A percentile compares a stretch with the other conserved stretches of the same genome.
Conservation (phyloP, 2,113 vertebrate species). For the Oreochromis niloticus region DNA sequence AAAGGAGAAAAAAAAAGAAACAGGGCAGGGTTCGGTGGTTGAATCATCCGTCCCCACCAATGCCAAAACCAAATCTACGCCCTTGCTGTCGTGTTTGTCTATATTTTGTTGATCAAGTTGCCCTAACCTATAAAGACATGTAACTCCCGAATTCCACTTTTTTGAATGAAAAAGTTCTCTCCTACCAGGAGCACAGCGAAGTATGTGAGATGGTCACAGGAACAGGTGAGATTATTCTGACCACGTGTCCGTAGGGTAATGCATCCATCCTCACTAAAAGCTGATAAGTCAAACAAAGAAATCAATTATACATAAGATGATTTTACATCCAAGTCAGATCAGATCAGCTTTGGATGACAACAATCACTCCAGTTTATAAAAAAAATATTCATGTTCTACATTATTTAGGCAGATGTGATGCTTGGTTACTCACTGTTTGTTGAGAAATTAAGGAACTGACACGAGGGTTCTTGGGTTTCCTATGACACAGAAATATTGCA, state of each 20-base stretch:
- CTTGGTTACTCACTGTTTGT: slow-evolving; percentile 18
- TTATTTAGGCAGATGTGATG: neutral
- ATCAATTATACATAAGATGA: neutral
- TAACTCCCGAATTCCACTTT: no score
- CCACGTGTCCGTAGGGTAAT: neutral
- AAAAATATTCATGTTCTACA: neutral
- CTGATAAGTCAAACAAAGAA: neutral
- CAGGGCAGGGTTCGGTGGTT: no score
- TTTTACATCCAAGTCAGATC: neutral
- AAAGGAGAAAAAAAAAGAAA: no score
- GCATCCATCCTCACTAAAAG: neutral
- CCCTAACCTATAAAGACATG: neutral
- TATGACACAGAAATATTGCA: no score
- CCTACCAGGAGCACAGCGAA: slow-evolving; percentile 47
- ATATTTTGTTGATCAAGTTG: no score
- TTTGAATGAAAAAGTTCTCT: neutral
- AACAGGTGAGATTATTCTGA: slow-evolving; percentile 8
- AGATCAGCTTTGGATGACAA: neutral
- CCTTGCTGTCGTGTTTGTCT: no score
- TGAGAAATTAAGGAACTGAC: no score
- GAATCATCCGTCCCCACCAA: no score
- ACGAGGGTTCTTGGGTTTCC: no score
- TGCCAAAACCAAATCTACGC: no score
- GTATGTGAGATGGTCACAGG: slow-evolving; percentile 27
- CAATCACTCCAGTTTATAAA: neutral